Base-by-base conservation (phyloP, 1,140 invertebrate species). In the Pseudomyrmex dendroicus region DNA sequence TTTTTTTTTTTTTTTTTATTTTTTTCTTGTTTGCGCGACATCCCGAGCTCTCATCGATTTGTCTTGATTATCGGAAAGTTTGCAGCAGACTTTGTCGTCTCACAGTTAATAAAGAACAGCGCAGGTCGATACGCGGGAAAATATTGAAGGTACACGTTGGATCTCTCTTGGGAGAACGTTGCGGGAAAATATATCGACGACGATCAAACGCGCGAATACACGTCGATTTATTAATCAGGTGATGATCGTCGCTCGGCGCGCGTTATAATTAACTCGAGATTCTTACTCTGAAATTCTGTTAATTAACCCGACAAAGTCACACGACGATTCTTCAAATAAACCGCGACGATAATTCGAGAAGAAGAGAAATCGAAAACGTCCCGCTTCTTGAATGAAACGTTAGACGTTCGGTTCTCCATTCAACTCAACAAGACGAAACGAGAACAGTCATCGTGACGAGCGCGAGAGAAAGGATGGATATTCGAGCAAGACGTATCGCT, bases 401-500 rank as follows among this genome's bases (percentile, higher is more conserved):
- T 20, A 44, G 50, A 80, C 48, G 12, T 50, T 59, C 48, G 44
- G 5, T 57, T 8, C 13, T 17, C 15, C 44, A 50, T 70, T 72
- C 20, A 78, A 78, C 35, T 70, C 44, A 17, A 59, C 17, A 70
- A 25, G 10, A 7, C 57, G 4, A 15, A 70, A 35, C 46, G 73
- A 50, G 73, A 74, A 61, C 9, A 80, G 54, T 48, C 54, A 17
- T 46, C 17, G 12, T 80, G 20, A 8, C 20, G 2, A 17, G 15
- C 35, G 64, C 52, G 35, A 48, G 35, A 57, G 10, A 12, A 52
- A 52, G 50, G 12, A 13, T 3, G 22, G n/a, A 80, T 80, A 61
- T 62, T 22, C 54, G 76, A 59, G 76, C 59, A 80, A 80, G 54
- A 72, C 59, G 76, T 70, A 48, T 50, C 54, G 35, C n/a, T 17